A percentile compares a stretch with the other conserved stretches of the same genome.
Evolutionary conservation across 2,797 vertebrate genomes (phyloP).

Genomic region (Aselliscus stoliczkanus): DNA sequence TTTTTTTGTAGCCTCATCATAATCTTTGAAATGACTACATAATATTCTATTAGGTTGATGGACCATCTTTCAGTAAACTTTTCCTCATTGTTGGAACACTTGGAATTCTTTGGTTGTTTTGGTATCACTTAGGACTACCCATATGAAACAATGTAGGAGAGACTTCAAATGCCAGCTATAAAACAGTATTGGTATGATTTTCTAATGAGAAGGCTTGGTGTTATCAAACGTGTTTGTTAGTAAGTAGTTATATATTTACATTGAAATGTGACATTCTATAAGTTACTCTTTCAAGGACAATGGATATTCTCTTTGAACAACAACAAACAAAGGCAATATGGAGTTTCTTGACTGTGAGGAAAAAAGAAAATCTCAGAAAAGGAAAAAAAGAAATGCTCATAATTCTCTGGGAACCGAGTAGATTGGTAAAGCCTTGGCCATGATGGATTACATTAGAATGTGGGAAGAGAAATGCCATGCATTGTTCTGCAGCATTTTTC

Average conservation of each 20-base stretch:
- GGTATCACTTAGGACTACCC: background rate
- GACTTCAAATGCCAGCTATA: background rate
- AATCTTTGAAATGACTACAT: background rate
- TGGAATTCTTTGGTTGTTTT: background rate
- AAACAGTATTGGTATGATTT: background rate
- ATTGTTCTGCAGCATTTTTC: slow-evolving; percentile 34
- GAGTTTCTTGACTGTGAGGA: background rate
- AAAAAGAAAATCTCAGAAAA: slow-evolving; percentile 3
- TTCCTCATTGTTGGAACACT: background rate
- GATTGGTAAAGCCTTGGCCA: background rate
- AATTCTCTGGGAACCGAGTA: background rate
- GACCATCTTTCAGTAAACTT: background rate
- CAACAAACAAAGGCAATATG: background rate
- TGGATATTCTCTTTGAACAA: background rate
- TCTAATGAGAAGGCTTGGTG: background rate
- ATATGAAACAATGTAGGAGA: background rate
- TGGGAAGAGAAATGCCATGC: slow-evolving; percentile 53
- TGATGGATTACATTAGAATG: slow-evolving; percentile 42
- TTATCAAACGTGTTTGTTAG: background rate
- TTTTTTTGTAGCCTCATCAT: background rate
- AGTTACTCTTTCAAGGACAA: background rate
- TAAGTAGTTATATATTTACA: background rate
- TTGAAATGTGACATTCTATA: background rate
- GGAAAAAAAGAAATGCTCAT: background rate
- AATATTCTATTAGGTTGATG: background rate